phyloP scores from a whole-genome alignment of 2,888 invertebrate species.

The Digitonthophagus gazella region DNA sequence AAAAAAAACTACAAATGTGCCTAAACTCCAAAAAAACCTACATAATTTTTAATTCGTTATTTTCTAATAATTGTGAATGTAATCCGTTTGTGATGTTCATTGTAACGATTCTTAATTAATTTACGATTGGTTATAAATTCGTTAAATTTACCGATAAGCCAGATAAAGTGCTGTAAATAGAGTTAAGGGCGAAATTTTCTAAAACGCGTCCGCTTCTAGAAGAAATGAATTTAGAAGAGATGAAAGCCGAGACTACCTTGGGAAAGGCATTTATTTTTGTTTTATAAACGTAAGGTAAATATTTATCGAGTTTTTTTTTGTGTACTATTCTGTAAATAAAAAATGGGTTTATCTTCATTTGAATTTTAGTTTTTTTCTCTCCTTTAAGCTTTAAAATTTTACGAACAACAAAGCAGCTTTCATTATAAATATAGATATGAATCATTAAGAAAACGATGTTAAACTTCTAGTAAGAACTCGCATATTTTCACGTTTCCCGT shows the following conservation, averaged over 20 bases:
- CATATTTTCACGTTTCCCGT: conserved; percentile 32
- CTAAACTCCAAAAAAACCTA: conserved; percentile 1
- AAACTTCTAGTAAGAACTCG: not conserved
- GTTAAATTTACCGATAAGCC: conserved; percentile 19
- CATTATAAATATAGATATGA: not conserved
- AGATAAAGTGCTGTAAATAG: conserved; percentile 11
- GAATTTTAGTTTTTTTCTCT: conserved; percentile 5
- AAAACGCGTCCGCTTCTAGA: not conserved
- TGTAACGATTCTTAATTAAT: conserved; percentile 8
- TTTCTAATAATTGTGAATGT: conserved; percentile 6
- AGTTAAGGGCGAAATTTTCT: conserved; percentile 4
- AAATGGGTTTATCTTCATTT: conserved; percentile 16
- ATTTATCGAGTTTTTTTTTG: conserved; percentile 20
- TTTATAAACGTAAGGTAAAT: conserved; percentile 15
- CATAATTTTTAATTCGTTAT: not conserved
- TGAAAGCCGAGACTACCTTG: not conserved
- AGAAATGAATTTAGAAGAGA: not conserved
- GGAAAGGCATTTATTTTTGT: conserved; percentile 19
- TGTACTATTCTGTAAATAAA: conserved; percentile 25
- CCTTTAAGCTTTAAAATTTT: not conserved
- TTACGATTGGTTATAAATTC: conserved; percentile 21
- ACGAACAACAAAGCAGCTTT: not conserved
- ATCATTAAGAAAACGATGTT: not conserved
- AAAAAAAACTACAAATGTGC: conserved; percentile 12
- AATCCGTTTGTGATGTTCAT: conserved; percentile 12